These are phyloP conservation scores for Junco hyemalis DNA, from an alignment of 2,113 vertebrate species.

Conservation along the genomic window DNA sequence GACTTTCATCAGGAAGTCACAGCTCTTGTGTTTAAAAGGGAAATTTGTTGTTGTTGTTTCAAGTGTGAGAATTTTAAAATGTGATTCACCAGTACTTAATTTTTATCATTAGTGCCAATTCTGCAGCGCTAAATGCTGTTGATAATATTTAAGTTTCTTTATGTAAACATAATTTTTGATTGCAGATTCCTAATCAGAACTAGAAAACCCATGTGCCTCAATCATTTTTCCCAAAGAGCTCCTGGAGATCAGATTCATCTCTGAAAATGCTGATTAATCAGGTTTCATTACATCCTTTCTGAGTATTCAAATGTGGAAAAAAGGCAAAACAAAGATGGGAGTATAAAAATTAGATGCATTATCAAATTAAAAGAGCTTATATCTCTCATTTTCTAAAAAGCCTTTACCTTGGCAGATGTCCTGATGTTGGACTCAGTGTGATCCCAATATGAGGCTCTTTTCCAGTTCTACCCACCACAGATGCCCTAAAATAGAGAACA, in stretches of 20 bases:
- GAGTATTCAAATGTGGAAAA: not conserved
- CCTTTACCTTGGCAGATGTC: not conserved
- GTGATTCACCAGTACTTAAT: constrained; percentile 39
- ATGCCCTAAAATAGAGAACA: not conserved
- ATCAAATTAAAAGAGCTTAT: not conserved
- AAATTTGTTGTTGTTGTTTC: constrained; percentile 69
- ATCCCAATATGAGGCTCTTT: not conserved
- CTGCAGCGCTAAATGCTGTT: constrained; percentile 35
- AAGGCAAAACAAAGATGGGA: not conserved
- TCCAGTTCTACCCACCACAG: rapidly evolving
- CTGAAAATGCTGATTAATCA: constrained; percentile 34
- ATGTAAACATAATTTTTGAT: constrained; percentile 39
- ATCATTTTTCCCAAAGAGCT: constrained; percentile 24
- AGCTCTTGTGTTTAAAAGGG: constrained; percentile 62
- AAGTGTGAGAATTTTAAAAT: constrained; percentile 66
- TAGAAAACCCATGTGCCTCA: not conserved
- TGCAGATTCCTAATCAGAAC: not conserved
- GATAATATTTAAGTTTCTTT: constrained; percentile 56
- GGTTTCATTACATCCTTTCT: constrained; percentile 21
- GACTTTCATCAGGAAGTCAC: constrained; percentile 73
- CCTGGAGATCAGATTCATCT: not conserved
- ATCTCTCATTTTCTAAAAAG: not conserved
- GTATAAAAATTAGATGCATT: not conserved
- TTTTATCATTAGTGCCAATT: constrained; percentile 70
- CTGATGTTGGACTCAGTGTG: not conserved